Percentiles rank a stretch among this genome's conserved stretches.
phyloP scores from a whole-genome alignment of 2,888 invertebrate species.

The Philereme vetulata region DNA sequence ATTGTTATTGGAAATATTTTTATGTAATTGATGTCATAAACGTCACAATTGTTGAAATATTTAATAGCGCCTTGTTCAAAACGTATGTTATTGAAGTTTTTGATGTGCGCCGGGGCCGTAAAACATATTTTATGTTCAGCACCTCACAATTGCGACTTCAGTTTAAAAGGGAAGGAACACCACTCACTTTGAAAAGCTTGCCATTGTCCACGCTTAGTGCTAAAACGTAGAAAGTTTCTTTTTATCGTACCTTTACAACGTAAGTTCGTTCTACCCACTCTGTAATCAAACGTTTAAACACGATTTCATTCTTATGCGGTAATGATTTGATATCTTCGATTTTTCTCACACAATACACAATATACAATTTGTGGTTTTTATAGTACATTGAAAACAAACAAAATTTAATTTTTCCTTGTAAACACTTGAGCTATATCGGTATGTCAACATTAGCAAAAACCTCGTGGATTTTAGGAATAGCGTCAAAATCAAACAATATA shows the following conservation, averaged over 20 bases:
- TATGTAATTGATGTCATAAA: constrained; percentile 24
- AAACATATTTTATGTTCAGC: constrained; percentile 77
- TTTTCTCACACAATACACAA: constrained; percentile 13
- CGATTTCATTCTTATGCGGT: constrained; percentile 29
- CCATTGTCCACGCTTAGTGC: constrained; percentile 68
- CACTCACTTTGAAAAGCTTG: constrained; percentile 59
- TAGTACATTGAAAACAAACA: constrained; percentile 21
- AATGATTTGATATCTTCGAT: constrained; percentile 25
- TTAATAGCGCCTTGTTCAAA: constrained; percentile 25
- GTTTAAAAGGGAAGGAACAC: constrained; percentile 68
- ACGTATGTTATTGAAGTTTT: constrained; percentile 64
- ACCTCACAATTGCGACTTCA: constrained; percentile 66
- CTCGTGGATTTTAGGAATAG: constrained; percentile 43
- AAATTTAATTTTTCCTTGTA: constrained; percentile 27
- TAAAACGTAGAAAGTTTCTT: constrained; percentile 72
- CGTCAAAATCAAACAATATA: constrained; percentile 41
- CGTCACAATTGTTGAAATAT: constrained; percentile 18
- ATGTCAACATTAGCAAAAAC: constrained; percentile 35
- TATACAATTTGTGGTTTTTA: constrained; percentile 11
- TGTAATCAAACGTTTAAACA: constrained; percentile 36
- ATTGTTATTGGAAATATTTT: constrained; percentile 3
- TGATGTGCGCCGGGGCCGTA: constrained; percentile 74
- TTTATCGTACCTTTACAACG: constrained; percentile 50
- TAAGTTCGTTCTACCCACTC: constrained; percentile 34
- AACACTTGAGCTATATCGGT: constrained; percentile 15